Percentiles rank a stretch among this genome's conserved stretches.
phyloP scores from a whole-genome alignment of 2,888 invertebrate species.

The Myopa tessellatipennis region DNA sequence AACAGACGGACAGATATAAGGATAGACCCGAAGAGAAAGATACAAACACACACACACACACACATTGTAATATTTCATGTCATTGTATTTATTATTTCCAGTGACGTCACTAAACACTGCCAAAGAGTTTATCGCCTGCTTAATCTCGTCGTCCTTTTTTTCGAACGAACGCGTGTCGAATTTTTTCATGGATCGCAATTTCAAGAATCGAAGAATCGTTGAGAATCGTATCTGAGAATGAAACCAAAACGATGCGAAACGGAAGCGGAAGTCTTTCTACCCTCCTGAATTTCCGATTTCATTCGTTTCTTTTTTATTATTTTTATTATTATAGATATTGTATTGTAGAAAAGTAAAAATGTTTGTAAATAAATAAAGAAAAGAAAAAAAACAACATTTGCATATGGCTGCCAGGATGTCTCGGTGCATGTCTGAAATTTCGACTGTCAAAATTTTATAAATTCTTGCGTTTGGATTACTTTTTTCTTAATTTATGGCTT shows the following conservation, averaged over 20 bases:
- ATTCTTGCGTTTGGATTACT: slow-evolving; percentile 33
- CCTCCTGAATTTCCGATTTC: slow-evolving; percentile 23
- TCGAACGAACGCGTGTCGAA: slow-evolving; percentile 26
- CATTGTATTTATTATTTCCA: no score
- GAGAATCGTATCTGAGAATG: slow-evolving; percentile 7
- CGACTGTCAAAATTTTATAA: slow-evolving; percentile 36
- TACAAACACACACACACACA: neutral
- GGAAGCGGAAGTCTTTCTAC: slow-evolving; percentile 32
- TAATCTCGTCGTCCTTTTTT: slow-evolving; percentile 11
- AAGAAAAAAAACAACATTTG: slow-evolving; percentile 26
- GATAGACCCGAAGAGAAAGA: neutral
- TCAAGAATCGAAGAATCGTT: slow-evolving; percentile 17
- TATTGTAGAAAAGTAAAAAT: neutral
- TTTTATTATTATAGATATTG: neutral
- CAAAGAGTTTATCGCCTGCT: slow-evolving; percentile 36
- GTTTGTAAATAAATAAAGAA: slow-evolving; percentile 1
- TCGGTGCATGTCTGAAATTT: slow-evolving; percentile 22
- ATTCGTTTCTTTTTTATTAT: slow-evolving; percentile 1
- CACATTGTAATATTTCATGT: no score
- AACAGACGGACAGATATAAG: neutral
- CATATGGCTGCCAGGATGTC: slow-evolving; percentile 39
- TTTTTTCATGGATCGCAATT: slow-evolving; percentile 22
- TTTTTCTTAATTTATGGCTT: slow-evolving; percentile 33
- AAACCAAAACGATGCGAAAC: slow-evolving; percentile 1
- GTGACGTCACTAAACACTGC: slow-evolving; percentile 32